These are phyloP conservation scores for Hesperophylax magnus DNA, from an alignment of 1,140 invertebrate species.

Conservation along the genomic window DNA sequence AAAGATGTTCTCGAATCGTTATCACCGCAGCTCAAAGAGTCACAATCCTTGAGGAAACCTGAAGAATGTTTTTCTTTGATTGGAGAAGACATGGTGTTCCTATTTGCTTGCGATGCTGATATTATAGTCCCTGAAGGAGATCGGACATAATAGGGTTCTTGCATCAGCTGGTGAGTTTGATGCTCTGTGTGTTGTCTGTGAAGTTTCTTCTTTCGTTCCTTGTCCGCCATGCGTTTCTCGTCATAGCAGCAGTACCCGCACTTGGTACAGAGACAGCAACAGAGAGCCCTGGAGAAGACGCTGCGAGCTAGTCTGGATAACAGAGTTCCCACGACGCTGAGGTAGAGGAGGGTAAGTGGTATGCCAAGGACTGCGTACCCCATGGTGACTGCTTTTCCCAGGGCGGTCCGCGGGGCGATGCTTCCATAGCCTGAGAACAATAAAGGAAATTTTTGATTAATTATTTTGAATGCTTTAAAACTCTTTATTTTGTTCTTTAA, in stretches of 20 bases:
- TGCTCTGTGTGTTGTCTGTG: slow-evolving; percentile 82
- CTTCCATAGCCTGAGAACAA: slow-evolving; percentile 86
- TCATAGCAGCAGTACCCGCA: slow-evolving; percentile 90
- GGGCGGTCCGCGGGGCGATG: slow-evolving; percentile 83
- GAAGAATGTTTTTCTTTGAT: slow-evolving; percentile 70
- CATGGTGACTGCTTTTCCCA: slow-evolving; percentile 89
- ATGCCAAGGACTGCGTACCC: slow-evolving; percentile 92
- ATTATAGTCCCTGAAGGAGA: slow-evolving; percentile 75
- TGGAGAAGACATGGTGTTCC: slow-evolving; percentile 72
- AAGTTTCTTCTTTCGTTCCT: slow-evolving; percentile 82
- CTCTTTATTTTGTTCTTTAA: too few relatives aligned
- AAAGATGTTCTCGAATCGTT: slow-evolving; percentile 82
- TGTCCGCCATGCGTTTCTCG: slow-evolving; percentile 83
- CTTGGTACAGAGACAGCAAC: slow-evolving; percentile 87
- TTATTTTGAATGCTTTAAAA: too few relatives aligned
- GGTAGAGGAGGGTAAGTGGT: slow-evolving; percentile 90
- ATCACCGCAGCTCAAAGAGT: slow-evolving; percentile 79
- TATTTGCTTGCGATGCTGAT: slow-evolving; percentile 68
- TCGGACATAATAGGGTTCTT: slow-evolving; percentile 86
- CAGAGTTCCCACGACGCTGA: slow-evolving; percentile 87
- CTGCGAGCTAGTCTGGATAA: slow-evolving; percentile 88
- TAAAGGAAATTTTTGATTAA: not conserved
- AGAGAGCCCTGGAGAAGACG: slow-evolving; percentile 86
- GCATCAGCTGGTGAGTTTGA: slow-evolving; percentile 77
- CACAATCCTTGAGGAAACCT: slow-evolving; percentile 70